Conservation (phyloP, 2,888 invertebrate species). For the Apodemia mormo region DNA sequence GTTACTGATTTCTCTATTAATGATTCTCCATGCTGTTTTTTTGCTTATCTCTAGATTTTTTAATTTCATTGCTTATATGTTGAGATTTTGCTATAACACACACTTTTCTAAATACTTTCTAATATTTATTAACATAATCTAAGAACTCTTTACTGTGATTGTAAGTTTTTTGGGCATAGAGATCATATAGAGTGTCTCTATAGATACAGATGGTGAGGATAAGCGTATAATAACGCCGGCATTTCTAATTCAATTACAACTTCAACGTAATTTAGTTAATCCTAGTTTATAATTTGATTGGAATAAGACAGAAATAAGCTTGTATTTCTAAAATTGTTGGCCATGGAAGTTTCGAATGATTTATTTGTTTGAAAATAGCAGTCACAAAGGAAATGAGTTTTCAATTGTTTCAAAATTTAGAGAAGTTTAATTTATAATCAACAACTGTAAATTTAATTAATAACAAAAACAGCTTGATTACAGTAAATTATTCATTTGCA, state of each 20-base stretch:
- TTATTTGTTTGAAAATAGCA: not conserved
- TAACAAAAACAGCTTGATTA: not conserved
- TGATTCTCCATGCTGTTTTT: too few relatives aligned
- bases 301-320: conserved; percentile 16
- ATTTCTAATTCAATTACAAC: conserved; percentile 4
- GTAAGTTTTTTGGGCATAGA: too few relatives aligned
- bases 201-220: not conserved
- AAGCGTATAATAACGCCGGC: not conserved
- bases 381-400: conserved; percentile 5
- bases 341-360: conserved; percentile 13
- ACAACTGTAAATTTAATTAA: not conserved
- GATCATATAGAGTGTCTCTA: too few relatives aligned
- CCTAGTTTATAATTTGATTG: conserved; percentile 16
- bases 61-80: too few relatives aligned
- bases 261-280: conserved; percentile 3
- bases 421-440: conserved; percentile 4
- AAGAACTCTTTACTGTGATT: too few relatives aligned
- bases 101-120: too few relatives aligned
- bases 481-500: not conserved
- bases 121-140: too few relatives aligned
- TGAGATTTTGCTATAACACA: too few relatives aligned
- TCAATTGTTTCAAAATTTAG: conserved; percentile 7
- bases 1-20: too few relatives aligned
- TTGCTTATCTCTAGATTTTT: too few relatives aligned
- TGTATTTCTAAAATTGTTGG: conserved; percentile 11